A percentile compares a stretch with the other conserved stretches of the same genome.
phyloP scores from a whole-genome alignment of 2,888 invertebrate species.

The Eupithecia abbreviata region DNA sequence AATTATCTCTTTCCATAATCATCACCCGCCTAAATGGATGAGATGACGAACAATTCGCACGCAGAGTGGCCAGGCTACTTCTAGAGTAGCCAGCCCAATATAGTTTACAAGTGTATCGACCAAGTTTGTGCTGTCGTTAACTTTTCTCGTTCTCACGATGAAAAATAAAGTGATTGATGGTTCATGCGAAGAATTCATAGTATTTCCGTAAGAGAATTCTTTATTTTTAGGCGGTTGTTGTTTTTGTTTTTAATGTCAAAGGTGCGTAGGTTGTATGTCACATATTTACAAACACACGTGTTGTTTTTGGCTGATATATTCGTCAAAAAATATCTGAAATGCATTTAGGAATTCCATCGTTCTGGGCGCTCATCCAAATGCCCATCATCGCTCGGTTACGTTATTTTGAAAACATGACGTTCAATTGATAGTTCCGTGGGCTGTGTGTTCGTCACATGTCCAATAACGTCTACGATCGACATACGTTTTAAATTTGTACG shows the following conservation, averaged over 20 bases:
- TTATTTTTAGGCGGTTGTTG: background rate
- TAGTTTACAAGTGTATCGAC: conserved; percentile 97
- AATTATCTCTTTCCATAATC: conserved; percentile 44
- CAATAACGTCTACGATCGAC: conserved; percentile 9
- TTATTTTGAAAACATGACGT: conserved; percentile 28
- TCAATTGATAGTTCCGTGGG: conserved; percentile 16
- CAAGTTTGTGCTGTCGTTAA: conserved; percentile 96
- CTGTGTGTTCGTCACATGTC: conserved; percentile 13
- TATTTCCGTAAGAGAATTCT: background rate
- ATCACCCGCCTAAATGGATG: conserved; percentile 81
- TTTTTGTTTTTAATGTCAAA: background rate
- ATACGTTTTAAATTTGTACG: background rate
- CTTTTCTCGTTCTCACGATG: conserved; percentile 31
- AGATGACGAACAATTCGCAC: conserved; percentile 85
- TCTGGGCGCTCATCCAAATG: conserved; percentile 26
- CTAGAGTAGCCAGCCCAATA: conserved; percentile 95
- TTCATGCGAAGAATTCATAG: background rate
- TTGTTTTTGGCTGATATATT: conserved; percentile 26
- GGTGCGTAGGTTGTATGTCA: conserved; percentile 6
- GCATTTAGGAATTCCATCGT: conserved; percentile 22
- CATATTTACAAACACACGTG: conserved; percentile 27
- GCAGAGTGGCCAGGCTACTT: conserved; percentile 76
- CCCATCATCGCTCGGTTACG: conserved; percentile 19
- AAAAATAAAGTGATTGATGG: background rate
- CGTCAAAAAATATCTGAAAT: conserved; percentile 22